Percentiles rank a stretch among this genome's conserved stretches.
phyloP scores from a whole-genome alignment of 2,888 invertebrate species.

The Aphrophora alni region DNA sequence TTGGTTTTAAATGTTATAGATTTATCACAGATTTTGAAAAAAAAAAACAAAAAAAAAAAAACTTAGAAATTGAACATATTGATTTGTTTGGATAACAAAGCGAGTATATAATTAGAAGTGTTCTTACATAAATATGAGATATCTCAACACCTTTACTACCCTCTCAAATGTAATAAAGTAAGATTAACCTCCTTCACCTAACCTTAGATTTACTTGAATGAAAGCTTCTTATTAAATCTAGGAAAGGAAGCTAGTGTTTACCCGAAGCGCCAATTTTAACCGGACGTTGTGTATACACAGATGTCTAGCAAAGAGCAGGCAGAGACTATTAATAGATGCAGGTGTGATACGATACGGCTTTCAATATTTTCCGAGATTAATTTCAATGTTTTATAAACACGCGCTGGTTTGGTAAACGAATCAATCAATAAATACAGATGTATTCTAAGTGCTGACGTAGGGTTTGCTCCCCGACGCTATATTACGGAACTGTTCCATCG shows the following conservation, averaged over 20 bases:
- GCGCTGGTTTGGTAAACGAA: not conserved
- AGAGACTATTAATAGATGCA: not conserved
- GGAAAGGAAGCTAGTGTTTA: not conserved
- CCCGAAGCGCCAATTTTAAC: not conserved
- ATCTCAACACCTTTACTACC: too few relatives aligned
- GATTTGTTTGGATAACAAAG: too few relatives aligned
- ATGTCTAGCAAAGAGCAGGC: not conserved
- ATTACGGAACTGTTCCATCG: too few relatives aligned
- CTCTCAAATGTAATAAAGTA: not conserved
- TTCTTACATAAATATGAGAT: too few relatives aligned
- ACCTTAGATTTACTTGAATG: not conserved
- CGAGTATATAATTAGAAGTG: too few relatives aligned
- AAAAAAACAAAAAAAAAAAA: too few relatives aligned
- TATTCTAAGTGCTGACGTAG: too few relatives aligned
- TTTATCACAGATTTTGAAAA: too few relatives aligned
- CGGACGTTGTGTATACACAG: conserved; percentile 4
- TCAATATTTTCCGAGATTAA: conserved; percentile 3
- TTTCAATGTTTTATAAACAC: not conserved
- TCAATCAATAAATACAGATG: not conserved
- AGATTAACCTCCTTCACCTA: not conserved
- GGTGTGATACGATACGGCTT: not conserved
- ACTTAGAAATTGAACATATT: too few relatives aligned
- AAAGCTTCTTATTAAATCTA: not conserved
- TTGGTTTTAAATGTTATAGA: too few relatives aligned
- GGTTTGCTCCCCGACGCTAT: too few relatives aligned